Evolutionary conservation across 2,113 vertebrate species (phyloP).

Genomic region (Saguinus imperator): DNA sequence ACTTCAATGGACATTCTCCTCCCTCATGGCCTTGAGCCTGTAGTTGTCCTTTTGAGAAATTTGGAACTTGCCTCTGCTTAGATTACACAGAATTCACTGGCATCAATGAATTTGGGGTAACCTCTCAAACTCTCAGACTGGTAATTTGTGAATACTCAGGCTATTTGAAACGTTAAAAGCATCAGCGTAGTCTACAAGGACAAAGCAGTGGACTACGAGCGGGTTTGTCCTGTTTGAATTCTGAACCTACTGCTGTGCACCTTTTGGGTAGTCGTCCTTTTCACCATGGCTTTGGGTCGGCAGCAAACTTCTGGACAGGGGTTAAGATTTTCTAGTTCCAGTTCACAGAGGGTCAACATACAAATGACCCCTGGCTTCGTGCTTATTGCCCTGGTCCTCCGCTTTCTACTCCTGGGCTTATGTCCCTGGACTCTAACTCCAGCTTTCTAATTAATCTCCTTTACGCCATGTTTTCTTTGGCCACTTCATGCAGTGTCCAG

Average conservation of each 20-base stretch:
- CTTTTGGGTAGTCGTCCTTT: not conserved
- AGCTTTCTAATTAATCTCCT: not conserved
- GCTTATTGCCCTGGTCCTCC: not conserved
- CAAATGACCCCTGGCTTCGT: not conserved
- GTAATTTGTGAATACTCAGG: not conserved
- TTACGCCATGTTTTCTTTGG: fast-evolving
- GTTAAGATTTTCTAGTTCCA: not conserved
- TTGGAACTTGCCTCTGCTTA: not conserved
- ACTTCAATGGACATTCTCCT: not conserved
- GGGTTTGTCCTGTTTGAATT: not conserved
- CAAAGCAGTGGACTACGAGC: not conserved
- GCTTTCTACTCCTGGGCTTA: too few species aligned
- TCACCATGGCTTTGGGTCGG: not conserved
- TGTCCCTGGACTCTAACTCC: not conserved
- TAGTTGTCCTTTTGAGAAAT: not conserved
- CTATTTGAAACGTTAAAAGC: not conserved
- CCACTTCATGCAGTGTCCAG: too few species aligned
- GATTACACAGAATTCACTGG: not conserved
- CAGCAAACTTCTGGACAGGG: not conserved
- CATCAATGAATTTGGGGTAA: not conserved
- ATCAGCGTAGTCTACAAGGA: not conserved
- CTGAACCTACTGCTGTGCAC: not conserved
- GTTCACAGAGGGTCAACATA: not conserved
- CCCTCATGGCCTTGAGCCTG: too few species aligned
- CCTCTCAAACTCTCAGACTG: not conserved